Conservation (phyloP, 2,113 vertebrate species). For the Perccottus glenii region DNA sequence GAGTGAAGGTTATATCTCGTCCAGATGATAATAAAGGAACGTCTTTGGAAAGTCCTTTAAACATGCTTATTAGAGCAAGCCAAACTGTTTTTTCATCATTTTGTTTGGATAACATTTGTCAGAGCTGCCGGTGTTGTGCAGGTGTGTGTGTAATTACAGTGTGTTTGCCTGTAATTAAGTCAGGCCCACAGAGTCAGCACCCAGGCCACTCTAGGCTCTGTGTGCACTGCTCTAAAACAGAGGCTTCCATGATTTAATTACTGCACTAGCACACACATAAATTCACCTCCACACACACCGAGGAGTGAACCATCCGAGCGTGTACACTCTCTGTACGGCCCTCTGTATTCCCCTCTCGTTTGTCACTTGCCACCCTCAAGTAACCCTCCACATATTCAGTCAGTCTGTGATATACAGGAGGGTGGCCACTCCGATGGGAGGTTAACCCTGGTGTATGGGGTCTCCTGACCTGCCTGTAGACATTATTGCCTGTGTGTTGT, state of each 20-base stretch:
- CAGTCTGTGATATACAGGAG: slow-evolving; percentile 23
- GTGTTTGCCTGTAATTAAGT: slow-evolving; percentile 64
- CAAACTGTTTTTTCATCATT: slow-evolving; percentile 29
- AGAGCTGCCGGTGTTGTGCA: slow-evolving; percentile 32
- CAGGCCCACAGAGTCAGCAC: slow-evolving; percentile 44
- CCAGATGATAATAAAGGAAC: slow-evolving; percentile 28
- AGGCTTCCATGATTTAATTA: slow-evolving; percentile 63
- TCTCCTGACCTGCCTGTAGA: slow-evolving; percentile 45
- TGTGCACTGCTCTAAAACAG: slow-evolving; percentile 46
- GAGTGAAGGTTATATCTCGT: slow-evolving; percentile 25
- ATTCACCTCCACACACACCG: slow-evolving; percentile 1
- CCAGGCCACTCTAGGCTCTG: slow-evolving; percentile 17
- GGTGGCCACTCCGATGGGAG: slow-evolving; percentile 20
- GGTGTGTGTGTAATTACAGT: slow-evolving; percentile 66
- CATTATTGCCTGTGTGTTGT: slow-evolving; percentile 40
- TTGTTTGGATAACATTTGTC: slow-evolving; percentile 40
- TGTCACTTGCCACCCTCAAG: slow-evolving; percentile 39
- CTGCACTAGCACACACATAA: slow-evolving; percentile 32
- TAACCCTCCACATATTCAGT: slow-evolving; percentile 29
- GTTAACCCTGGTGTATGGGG: slow-evolving; percentile 44
- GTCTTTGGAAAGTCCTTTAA: slow-evolving; percentile 28
- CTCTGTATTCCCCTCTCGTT: slow-evolving; percentile 39
- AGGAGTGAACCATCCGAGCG: slow-evolving; percentile 21
- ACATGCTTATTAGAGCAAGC: slow-evolving; percentile 23
- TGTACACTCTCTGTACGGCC: slow-evolving; percentile 4